phyloP scores from a whole-genome alignment of 2,888 invertebrate species.

The Stenotaenia linearis region DNA sequence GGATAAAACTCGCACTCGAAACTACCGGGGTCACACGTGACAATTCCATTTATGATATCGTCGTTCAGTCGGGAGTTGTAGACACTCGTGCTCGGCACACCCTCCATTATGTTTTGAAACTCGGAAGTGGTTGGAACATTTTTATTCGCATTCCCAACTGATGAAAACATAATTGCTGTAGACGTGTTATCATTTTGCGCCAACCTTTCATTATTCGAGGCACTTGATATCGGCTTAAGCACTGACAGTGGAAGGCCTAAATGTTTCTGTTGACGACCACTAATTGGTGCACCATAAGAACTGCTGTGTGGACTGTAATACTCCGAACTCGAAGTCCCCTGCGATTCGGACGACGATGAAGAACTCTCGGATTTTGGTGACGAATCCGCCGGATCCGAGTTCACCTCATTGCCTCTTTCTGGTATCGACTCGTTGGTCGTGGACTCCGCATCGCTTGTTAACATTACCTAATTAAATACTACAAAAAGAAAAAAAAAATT shows the following conservation, averaged over 20 bases:
- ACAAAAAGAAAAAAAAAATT: background rate
- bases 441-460: constrained; percentile 27
- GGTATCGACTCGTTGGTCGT: background rate
- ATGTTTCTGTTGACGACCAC: background rate
- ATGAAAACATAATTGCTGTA: background rate
- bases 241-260: background rate
- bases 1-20: constrained; percentile 11
- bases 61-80: background rate
- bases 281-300: background rate
- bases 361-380: background rate
- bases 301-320: constrained; percentile 29
- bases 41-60: constrained; percentile 8
- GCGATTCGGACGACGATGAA: background rate
- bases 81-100: background rate
- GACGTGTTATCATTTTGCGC: constrained; percentile 9
- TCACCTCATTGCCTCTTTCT: background rate
- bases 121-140: background rate
- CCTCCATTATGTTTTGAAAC: constrained; percentile 14
- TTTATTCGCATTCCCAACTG: background rate
- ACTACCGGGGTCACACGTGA: background rate
- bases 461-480: constrained; percentile 26
- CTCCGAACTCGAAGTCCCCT: background rate
- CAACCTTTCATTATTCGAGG: constrained; percentile 24
- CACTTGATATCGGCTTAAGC: background rate
- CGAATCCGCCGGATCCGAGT: background rate